Evolutionary conservation across 2,888 invertebrate genomes (phyloP).

Genomic region (Punctoribates punctum): DNA sequence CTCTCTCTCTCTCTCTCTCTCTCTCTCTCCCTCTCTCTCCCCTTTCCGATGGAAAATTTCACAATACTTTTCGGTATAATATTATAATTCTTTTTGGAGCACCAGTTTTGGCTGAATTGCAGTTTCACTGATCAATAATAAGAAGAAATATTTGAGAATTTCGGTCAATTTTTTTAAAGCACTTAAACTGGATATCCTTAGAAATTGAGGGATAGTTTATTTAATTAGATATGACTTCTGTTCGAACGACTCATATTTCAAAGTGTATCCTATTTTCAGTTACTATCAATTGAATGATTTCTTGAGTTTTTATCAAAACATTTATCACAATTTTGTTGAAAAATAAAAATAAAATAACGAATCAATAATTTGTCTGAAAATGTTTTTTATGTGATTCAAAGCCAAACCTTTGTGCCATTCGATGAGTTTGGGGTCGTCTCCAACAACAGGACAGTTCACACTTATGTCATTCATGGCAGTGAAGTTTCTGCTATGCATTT

Average conservation of each 20-base stretch:
- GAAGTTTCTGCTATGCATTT: conserved; percentile 38
- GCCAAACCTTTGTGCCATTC: conserved; percentile 38
- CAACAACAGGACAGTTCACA: conserved; percentile 67
- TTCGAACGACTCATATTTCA: background rate
- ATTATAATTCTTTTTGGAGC: background rate
- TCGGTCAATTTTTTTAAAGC: background rate
- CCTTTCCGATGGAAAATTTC: background rate
- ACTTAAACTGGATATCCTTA: background rate
- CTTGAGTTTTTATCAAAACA: conserved; percentile 4
- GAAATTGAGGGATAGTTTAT: background rate
- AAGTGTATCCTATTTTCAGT: background rate
- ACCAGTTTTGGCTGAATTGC: conserved; percentile 8
- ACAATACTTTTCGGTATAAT: background rate
- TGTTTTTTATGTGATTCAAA: background rate
- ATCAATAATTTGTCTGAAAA: too few relatives aligned
- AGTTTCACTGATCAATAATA: conserved; percentile 7
- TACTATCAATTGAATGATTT: background rate
- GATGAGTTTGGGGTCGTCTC: conserved; percentile 19
- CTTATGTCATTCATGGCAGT: conserved; percentile 70
- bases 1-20: background rate
- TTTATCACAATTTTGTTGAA: background rate
- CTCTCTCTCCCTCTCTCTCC: background rate
- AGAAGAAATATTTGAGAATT: background rate
- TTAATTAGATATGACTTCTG: conserved; percentile 4
- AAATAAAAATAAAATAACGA: background rate